Base-by-base conservation (phyloP, 1,140 invertebrate genomes). In the Drosophila persimilis region DNA sequence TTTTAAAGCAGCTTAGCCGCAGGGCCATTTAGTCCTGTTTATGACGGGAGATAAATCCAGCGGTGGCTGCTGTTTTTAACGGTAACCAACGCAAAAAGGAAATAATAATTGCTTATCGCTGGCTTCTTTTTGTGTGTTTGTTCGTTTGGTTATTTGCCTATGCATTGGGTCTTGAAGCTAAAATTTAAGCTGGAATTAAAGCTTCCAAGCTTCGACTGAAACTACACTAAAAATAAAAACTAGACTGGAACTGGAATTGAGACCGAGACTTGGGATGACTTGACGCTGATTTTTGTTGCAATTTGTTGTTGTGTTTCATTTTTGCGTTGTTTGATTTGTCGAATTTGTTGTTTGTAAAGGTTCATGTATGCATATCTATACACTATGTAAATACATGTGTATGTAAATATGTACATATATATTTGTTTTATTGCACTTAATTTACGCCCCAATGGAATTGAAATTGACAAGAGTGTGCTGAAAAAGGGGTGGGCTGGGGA, bases 371-470 rank as follows among this genome's bases (percentile, higher is more conserved):
- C 15, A 11, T 5, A 26, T 26, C 24, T 44, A 6, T 24, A 44
- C 31, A 9, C 31, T 70, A 48, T 56, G 29, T 60, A 39, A 48
- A 29, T 31, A 0, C 24, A 31, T 31, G 20, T 20, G 20, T 20
- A 20, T 20, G 20, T 20, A 31, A 2, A 43, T 58, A 2, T 48
- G 46, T 58, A 2, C 45, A 43, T 57, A 39, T 5, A 13, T 50
- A 39, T 66, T 63, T 77, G 51, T 70, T 86, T 77, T 73, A 85
- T 85, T 85, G 69, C 77, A 80, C 52, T 71, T 67, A 77, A 77
- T 85, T 86, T 86, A 73, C 73, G 62, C 48, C 76, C 81, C 77
- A 39, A 74, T 86, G 60, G 51, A 73, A 84, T 76, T 52, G 53
- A 56, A 73, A 85, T 80, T 57, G 60, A 52, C 53, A 48, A 74